Evolutionary conservation across 2,888 invertebrate species (phyloP), one percentile per base, ranked within the genome.

Genomic region (Amphipoea oculea): DNA sequence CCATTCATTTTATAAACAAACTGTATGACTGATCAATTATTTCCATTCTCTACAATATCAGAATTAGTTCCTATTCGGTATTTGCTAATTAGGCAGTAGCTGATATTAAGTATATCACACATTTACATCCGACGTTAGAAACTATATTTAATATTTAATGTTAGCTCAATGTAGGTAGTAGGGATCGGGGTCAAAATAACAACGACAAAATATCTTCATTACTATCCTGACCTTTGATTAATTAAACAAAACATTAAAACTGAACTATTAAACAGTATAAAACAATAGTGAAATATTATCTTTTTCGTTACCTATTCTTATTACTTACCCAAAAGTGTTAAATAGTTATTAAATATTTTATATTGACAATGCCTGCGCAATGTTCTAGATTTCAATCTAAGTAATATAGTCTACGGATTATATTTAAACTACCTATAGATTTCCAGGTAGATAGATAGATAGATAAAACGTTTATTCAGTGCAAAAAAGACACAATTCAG

Each of bases 161-260:
- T 86, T 74, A 80, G 77, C 78, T 76, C 69, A 63, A 76, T 73
- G 62, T 83, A 82, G 69, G 62, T 83, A 82, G 69, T 81, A 79
- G 63, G 62, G 83, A 85, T 82, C 73, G 86, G 85, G 91, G 92
- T 91, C 85, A 91, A 68, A 87, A 89, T 84, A 91, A 90, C 85
- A 91, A 89, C 85, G 77, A 76, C 81, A 80, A 74, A 83, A 73
- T 89, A 90, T 88, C 77, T 85, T 80, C 36, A 82, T 84, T 82
- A 83, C 86, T 83, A 83, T 84, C 79, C 68, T 88, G 87, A 91
- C 90, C 89, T 84, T 77, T 89, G 88, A 84, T 88, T 87, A 81
- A 78, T 60, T 80, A 83, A 82, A 80, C 62, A 86, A 85, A 85
- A 78, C 72, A 76, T 69, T 72, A 65, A 60, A 79, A 74, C 60